Percentiles rank a stretch among this genome's conserved stretches.
phyloP scores from a whole-genome alignment of 2,888 invertebrate genomes.

The Polymixis flavicincta region DNA sequence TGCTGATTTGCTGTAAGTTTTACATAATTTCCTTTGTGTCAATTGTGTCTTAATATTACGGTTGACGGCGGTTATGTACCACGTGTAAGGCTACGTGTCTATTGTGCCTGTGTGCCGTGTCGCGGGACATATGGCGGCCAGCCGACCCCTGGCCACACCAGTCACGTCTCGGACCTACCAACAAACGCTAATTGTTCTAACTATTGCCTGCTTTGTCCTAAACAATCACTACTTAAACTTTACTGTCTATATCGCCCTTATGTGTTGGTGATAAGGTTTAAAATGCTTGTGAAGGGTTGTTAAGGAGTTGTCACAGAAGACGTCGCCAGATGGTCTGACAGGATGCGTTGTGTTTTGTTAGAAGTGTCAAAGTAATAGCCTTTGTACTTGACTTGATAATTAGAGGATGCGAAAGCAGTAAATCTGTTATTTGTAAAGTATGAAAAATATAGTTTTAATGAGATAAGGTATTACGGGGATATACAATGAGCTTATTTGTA shows the following conservation, averaged over 20 bases:
- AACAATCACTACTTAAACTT: conserved; percentile 63
- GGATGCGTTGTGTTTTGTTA: conserved; percentile 75
- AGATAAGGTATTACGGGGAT: conserved; percentile 43
- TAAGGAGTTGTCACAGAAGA: conserved; percentile 61
- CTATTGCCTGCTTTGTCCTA: conserved; percentile 73
- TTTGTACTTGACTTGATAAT: conserved; percentile 74
- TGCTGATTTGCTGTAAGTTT: conserved; percentile 1
- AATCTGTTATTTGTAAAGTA: conserved; percentile 73
- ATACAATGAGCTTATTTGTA: conserved; percentile 28
- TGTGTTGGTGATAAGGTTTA: conserved; percentile 46
- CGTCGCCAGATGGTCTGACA: conserved; percentile 80
- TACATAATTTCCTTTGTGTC: conserved; percentile 13
- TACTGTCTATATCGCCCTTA: conserved; percentile 45
- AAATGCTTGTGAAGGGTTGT: conserved; percentile 34
- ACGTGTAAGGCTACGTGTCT: conserved; percentile 48
- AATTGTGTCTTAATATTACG: neutral
- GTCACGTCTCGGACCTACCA: conserved; percentile 75
- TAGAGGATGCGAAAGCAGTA: conserved; percentile 68
- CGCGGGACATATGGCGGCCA: conserved; percentile 74
- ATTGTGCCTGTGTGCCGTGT: conserved; percentile 42
- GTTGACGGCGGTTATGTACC: conserved; percentile 6
- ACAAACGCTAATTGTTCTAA: conserved; percentile 78
- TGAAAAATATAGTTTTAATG: conserved; percentile 62
- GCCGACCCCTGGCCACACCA: conserved; percentile 65
- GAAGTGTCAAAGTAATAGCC: conserved; percentile 78